Percentiles rank a stretch among this genome's conserved stretches.
Evolutionary conservation across 2,888 invertebrate genomes (phyloP).

Genomic region (Andrena haemorrhoa): DNA sequence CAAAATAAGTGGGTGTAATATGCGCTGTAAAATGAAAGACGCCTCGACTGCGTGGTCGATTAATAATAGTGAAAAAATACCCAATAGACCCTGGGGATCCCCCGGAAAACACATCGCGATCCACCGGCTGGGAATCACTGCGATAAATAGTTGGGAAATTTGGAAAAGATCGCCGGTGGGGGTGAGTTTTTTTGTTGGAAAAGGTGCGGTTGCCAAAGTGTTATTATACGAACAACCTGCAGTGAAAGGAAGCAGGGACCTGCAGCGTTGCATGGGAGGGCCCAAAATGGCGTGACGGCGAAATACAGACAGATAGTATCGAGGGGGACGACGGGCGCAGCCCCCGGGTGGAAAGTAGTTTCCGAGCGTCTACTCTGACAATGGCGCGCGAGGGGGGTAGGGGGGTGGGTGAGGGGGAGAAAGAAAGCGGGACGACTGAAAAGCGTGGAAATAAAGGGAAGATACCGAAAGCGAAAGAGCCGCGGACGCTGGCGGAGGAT

Average conservation of each 20-base stretch:
- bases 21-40: too few relatives aligned
- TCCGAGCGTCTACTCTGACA: constrained; percentile 77
- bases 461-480: constrained; percentile 62
- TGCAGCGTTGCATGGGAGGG: not conserved
- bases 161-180: too few relatives aligned
- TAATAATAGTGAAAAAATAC: too few relatives aligned
- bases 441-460: constrained; percentile 69
- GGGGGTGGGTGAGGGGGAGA: constrained; percentile 55
- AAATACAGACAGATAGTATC: constrained; percentile 54
- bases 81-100: too few relatives aligned
- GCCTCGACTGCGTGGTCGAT: too few relatives aligned
- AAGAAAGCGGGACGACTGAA: constrained; percentile 63
- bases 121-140: too few relatives aligned
- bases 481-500: constrained; percentile 45
- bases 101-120: too few relatives aligned
- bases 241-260: not conserved
- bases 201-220: constrained; percentile 1
- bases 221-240: not conserved
- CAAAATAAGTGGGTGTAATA: too few relatives aligned
- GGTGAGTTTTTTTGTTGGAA: too few relatives aligned
- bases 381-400: constrained; percentile 62
- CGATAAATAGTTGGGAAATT: too few relatives aligned
- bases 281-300: constrained; percentile 48
- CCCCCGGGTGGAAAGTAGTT: constrained; percentile 76
- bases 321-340: constrained; percentile 47